Evolutionary conservation across 2,888 invertebrate genomes (phyloP).

Genomic region (Catocala nupta): DNA sequence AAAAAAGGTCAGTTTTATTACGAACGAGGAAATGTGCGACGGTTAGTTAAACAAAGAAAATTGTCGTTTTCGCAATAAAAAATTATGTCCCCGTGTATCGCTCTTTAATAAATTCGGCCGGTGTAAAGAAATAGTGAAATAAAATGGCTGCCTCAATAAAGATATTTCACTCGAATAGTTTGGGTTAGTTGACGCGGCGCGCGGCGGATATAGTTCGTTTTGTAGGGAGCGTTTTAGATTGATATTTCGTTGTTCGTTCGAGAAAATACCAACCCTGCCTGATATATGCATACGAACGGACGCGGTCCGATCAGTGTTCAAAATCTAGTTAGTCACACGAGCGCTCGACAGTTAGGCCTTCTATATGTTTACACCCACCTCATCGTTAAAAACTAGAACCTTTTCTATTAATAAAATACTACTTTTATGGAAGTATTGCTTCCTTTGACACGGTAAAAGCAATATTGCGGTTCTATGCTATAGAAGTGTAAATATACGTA

Average conservation of each 20-base stretch:
- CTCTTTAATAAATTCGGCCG: conserved; percentile 57
- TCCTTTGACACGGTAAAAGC: too few relatives aligned
- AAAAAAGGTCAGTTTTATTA: conserved; percentile 76
- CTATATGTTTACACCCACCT: background rate
- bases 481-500: too few relatives aligned
- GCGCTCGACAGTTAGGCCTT: background rate
- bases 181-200: conserved; percentile 49
- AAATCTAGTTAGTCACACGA: background rate
- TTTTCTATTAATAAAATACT: too few relatives aligned
- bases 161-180: conserved; percentile 58
- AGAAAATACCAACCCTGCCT: conserved; percentile 12
- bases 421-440: too few relatives aligned
- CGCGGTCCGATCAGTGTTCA: conserved; percentile 2
- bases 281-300: conserved; percentile 9
- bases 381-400: too few relatives aligned
- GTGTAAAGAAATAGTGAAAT: conserved; percentile 48
- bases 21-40: conserved; percentile 67
- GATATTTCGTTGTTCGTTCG: conserved; percentile 39
- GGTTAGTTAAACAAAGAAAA: conserved; percentile 80
- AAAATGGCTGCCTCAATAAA: conserved; percentile 49
- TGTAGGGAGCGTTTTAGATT: conserved; percentile 40
- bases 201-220: conserved; percentile 40
- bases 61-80: conserved; percentile 72
- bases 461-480: too few relatives aligned
- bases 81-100: conserved; percentile 66